Conservation (phyloP, 2,888 invertebrate genomes). For the Hypomecis punctinalis region DNA sequence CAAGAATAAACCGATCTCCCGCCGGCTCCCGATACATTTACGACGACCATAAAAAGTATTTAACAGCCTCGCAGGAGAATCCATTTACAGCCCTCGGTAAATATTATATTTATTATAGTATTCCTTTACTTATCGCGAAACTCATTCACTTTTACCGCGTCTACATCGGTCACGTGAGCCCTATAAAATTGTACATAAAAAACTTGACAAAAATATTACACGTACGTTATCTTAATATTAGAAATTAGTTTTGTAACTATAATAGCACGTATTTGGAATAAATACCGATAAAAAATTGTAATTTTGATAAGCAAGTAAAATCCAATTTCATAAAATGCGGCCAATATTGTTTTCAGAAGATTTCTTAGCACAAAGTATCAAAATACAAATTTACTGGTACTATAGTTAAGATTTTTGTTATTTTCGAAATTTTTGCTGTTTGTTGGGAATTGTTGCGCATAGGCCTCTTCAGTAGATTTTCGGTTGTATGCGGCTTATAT, state of each 20-base stretch:
- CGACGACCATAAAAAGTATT: conserved; percentile 26
- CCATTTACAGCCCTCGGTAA: conserved; percentile 25
- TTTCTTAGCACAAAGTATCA: not conserved
- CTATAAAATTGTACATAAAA: conserved; percentile 28
- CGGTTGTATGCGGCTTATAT: no score
- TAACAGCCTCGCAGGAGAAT: conserved; percentile 19
- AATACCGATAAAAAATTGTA: not conserved
- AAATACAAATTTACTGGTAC: no score
- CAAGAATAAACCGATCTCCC: conserved; percentile 2
- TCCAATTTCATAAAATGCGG: not conserved
- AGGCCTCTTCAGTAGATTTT: no score
- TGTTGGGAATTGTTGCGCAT: no score
- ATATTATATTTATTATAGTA: conserved; percentile 22
- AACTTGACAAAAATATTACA: conserved; percentile 16
- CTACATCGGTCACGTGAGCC: conserved; percentile 40
- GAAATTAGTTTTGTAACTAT: conserved; percentile 6
- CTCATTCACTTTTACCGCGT: conserved; percentile 37
- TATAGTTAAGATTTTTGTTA: no score
- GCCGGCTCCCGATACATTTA: conserved; percentile 17
- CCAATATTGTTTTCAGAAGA: not conserved
- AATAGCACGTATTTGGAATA: conserved; percentile 3
- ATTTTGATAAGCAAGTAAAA: not conserved
- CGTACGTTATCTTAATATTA: conserved; percentile 21
- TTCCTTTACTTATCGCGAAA: conserved; percentile 37
- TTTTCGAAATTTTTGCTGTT: no score